Conservation (phyloP, 2,888 invertebrate species). For the Scaptomyza cyrtandrae region DNA sequence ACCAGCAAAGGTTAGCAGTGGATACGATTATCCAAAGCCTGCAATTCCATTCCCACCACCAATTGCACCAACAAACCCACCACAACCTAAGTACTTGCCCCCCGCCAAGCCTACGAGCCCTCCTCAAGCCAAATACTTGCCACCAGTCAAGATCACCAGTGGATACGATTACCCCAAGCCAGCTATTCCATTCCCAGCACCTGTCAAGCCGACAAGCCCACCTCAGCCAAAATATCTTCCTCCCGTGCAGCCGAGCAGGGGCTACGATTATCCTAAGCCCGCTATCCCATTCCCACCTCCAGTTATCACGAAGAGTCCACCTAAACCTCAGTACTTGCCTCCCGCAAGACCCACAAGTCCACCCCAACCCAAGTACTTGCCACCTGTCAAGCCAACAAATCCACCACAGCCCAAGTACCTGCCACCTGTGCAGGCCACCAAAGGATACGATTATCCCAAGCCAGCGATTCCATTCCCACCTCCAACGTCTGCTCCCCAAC, state of each 20-base stretch:
- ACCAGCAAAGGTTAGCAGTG: constrained; percentile 19
- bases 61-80: constrained; percentile 35
- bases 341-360: constrained; percentile 39
- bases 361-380: constrained; percentile 19
- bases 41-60: constrained; percentile 53
- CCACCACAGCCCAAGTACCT: constrained; percentile 48
- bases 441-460: constrained; percentile 65
- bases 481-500: constrained; percentile 18
- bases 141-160: constrained; percentile 42
- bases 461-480: constrained; percentile 59
- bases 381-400: constrained; percentile 44
- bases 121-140: constrained; percentile 17
- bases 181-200: constrained; percentile 44
- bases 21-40: constrained; percentile 54
- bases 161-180: constrained; percentile 73
- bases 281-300: constrained; percentile 47
- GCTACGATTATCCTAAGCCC: constrained; percentile 70
- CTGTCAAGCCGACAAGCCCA: constrained; percentile 44
- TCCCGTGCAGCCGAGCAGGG: constrained; percentile 42
- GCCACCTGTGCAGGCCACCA: constrained; percentile 54
- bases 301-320: constrained; percentile 20
- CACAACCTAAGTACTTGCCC: constrained; percentile 34
- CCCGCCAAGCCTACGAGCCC: neutral
- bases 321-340: constrained; percentile 48
- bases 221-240: constrained; percentile 34